A percentile compares a stretch with the other conserved stretches of the same genome.
Evolutionary conservation across 2,888 invertebrate genomes (phyloP).

Genomic region (Julus scanicus): DNA sequence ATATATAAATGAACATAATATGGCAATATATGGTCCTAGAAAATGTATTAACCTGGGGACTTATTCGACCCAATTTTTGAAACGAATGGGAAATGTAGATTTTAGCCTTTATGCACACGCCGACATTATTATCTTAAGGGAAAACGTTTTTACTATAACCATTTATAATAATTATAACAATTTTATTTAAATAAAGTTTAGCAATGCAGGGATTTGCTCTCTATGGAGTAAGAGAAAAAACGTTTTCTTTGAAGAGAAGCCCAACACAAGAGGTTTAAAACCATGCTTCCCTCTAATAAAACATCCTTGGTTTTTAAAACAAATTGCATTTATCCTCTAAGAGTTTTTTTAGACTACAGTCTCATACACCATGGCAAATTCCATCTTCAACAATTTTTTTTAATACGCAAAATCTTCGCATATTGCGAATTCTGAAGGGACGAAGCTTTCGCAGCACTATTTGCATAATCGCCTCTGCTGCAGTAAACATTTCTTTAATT

Average conservation of each 20-base stretch:
- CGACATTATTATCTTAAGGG: no score
- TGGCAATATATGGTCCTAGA: no score
- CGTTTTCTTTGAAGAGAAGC: neutral
- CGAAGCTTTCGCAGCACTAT: neutral
- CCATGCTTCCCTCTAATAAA: neutral
- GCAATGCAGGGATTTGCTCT: neutral
- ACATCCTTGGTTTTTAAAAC: neutral
- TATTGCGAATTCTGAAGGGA: neutral
- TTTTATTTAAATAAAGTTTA: no score
- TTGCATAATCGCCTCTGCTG: neutral
- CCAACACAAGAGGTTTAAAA: neutral
- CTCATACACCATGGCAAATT: neutral
- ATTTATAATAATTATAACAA: no score
- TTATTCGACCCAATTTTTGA: no score
- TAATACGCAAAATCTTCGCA: neutral
- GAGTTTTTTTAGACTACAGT: neutral
- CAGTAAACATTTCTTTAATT: conserved; percentile 13
- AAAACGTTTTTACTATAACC: no score
- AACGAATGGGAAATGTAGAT: no score
- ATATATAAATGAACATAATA: no score
- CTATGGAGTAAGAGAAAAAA: neutral
- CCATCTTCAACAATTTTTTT: neutral
- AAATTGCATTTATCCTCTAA: neutral
- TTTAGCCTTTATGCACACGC: no score
- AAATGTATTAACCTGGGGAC: no score